Conservation (phyloP, 92 coral and sea anemone species). For the Galaxea fascicularis region DNA sequence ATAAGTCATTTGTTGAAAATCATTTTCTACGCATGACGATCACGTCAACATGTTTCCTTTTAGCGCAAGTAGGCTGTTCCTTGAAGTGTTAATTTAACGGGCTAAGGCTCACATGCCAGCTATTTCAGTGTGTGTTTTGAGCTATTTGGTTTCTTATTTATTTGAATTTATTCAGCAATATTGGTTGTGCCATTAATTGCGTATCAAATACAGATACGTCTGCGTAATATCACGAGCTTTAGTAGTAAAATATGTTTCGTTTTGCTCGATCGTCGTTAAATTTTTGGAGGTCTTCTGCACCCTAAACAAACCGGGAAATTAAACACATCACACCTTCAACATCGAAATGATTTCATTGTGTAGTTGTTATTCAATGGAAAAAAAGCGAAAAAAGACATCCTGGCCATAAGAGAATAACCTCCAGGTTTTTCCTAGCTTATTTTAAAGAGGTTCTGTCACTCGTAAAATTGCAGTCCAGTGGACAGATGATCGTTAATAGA, state of each 20-base stretch:
- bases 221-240: not conserved
- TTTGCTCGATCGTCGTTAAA: conserved; percentile 7
- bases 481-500: conserved; percentile 10
- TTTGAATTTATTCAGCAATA: conserved; percentile 7
- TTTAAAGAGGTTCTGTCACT: not conserved
- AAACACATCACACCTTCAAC: not conserved
- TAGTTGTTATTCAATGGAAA: not conserved
- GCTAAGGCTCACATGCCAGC: not conserved
- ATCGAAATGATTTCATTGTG: not conserved
- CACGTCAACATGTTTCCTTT: not conserved
- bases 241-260: not conserved
- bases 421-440: not conserved
- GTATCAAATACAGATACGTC: not conserved
- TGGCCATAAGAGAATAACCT: not conserved
- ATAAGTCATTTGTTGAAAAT: not conserved
- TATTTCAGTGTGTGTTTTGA: not conserved
- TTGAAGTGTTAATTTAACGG: not conserved
- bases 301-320: not conserved
- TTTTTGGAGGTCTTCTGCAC: conserved; percentile 24
- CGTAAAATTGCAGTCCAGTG: not conserved
- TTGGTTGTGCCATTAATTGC: conserved; percentile 4
- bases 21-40: too few species aligned
- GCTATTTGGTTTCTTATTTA: conserved; percentile 1
- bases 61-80: not conserved
- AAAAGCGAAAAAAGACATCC: not conserved